A percentile compares a stretch with the other conserved stretches of the same genome.
Conservation (phyloP, 1,140 invertebrate genomes). For the Heliconius hewitsoni region DNA sequence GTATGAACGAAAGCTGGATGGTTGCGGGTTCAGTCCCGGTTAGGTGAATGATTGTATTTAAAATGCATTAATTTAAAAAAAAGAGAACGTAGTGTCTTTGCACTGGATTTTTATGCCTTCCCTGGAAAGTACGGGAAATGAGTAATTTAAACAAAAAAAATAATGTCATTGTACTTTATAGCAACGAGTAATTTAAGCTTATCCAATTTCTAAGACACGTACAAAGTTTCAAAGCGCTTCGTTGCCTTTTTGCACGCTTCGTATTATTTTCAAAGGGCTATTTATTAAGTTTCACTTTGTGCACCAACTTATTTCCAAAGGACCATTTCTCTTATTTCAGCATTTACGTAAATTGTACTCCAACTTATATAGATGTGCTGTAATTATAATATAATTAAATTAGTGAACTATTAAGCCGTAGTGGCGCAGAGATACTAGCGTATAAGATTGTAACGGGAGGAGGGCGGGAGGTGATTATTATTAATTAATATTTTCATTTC, state of each 20-base stretch:
- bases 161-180: background rate
- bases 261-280: constrained; percentile 24
- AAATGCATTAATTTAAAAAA: background rate
- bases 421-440: too few species aligned
- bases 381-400: background rate
- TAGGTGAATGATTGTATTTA: too few species aligned
- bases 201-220: constrained; percentile 28
- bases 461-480: background rate
- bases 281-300: constrained; percentile 35
- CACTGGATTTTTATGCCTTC: too few species aligned
- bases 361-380: background rate
- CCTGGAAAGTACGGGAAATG: too few species aligned
- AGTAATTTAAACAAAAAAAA: too few species aligned
- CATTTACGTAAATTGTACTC: background rate
- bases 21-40: too few species aligned
- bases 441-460: too few species aligned
- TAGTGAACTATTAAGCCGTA: too few species aligned
- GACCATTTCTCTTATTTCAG: constrained; percentile 17
- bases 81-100: background rate
- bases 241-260: constrained; percentile 18
- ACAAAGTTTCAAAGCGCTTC: constrained; percentile 29
- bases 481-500: background rate
- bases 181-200: constrained; percentile 22
- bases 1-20: too few species aligned
- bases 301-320: constrained; percentile 6